Base-by-base conservation (phyloP, 2,888 invertebrate species). In the Vannuccia rotundouncinata region DNA sequence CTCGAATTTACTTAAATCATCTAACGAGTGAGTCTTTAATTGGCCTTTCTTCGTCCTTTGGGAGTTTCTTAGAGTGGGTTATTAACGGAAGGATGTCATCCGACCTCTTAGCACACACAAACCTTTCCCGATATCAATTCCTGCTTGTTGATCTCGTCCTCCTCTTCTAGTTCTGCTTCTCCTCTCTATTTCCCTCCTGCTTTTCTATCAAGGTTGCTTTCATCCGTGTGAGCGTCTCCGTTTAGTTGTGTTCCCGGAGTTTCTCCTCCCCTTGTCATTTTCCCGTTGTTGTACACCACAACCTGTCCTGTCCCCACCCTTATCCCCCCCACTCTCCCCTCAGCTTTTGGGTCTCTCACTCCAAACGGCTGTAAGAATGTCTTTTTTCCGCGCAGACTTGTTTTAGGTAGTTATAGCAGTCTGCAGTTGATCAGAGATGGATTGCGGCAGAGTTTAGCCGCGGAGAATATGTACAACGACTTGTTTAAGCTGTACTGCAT, bases 61-160 rank as follows among this genome's bases (percentile, higher is more conserved):
- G 66, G 66, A 66, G 22, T 27, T 66, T 5, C 66, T 22, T 5
- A 22, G 66, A 66, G 25, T 66, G 66, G 66, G 66, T 66, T 66
- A 66, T 66, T 66, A 66, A 66, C 66, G 66, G 66, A 66, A 66
- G 66, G 66, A 66, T 66, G 66, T 66, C 66, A 66, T 66, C 66
- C 66, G 66, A 66, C 66, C 66, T 66, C 22, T 22, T 66, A 66
- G 66, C 66, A 66, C 66, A 66, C 66, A 66, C 66, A 66, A 66
- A 66, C 66, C 66, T 66, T 66, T 22, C 25, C 66, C 22, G 66
- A 66, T 22, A 66, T 66, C 22, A 66, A 66, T 66, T 17, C 66
- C 66, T 66, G 66, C 66, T 66, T 66, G 66, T 66, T 66, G 66
- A 66, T 66, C 66, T 66, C 66, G 13, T 45, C 17, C 45, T 45